Percentiles rank a stretch among this genome's conserved stretches.
Evolutionary conservation across 2,797 vertebrate genomes (phyloP).

Genomic region (Coilia nasus): DNA sequence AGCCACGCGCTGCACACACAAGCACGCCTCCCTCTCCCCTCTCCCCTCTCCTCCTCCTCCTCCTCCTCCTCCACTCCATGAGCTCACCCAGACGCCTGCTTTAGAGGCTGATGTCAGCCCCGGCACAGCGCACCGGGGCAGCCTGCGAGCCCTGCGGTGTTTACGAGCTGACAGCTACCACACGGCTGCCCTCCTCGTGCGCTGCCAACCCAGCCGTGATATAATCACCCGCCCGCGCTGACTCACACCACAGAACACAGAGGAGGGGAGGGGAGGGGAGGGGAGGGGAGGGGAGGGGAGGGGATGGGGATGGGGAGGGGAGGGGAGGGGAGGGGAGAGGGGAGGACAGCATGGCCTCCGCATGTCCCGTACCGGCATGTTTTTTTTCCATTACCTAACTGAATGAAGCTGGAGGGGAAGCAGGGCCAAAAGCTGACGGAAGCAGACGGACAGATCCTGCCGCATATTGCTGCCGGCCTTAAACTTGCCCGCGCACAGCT

Average conservation of each 20-base stretch:
- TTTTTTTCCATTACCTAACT: constrained; percentile 25
- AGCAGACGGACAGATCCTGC: not conserved
- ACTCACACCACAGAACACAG: not conserved
- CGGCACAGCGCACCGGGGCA: constrained; percentile 41
- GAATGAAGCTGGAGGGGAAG: not conserved
- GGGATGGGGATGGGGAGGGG: not conserved
- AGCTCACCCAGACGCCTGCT: constrained; percentile 56
- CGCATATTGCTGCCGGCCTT: not conserved
- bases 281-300: not conserved
- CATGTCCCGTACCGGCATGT: not conserved
- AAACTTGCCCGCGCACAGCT: not conserved
- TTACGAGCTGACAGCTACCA: constrained; percentile 25
- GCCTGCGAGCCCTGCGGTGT: constrained; percentile 30
- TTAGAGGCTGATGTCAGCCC: constrained; percentile 64
- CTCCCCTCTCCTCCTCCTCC: not conserved
- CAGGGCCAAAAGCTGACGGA: not conserved
- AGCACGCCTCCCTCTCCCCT: constrained; percentile 25
- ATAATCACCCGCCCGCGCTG: not conserved
- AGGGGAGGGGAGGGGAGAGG: constrained; percentile 1
- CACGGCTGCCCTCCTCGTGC: not conserved
- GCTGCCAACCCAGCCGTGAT: constrained; percentile 2
- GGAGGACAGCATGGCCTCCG: not conserved
- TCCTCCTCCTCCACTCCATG: not conserved
- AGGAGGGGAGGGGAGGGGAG: not conserved
- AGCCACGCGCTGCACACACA: constrained; percentile 50